A percentile compares a stretch with the other conserved stretches of the same genome.
Evolutionary conservation across 35 echinoderm and acorn worm genomes (phyloP).

Genomic region (Hemicentrotus pulcherrimus): DNA sequence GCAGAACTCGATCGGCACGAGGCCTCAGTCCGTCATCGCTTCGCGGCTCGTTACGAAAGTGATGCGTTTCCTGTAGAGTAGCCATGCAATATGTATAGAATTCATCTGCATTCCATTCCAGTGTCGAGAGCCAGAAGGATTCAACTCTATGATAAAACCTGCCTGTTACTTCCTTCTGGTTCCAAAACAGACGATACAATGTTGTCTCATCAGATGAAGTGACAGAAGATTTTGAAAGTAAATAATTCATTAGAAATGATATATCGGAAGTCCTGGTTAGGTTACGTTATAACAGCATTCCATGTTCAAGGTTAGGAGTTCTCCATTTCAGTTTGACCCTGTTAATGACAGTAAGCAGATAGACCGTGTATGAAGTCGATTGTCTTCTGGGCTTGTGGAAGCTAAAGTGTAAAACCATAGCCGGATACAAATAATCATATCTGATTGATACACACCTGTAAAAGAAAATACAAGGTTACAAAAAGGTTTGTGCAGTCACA

Average conservation of each 20-base stretch:
- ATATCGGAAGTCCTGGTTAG: not conserved
- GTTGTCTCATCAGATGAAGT: not conserved
- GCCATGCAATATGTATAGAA: not conserved
- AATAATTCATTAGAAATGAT: not conserved
- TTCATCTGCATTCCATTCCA: not conserved
- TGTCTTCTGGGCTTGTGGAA: too few species aligned
- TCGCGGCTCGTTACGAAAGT: constrained; percentile 45
- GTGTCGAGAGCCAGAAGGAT: too few species aligned
- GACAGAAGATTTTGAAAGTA: not conserved
- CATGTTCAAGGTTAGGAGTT: not conserved
- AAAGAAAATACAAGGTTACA: too few species aligned
- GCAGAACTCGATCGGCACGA: not conserved
- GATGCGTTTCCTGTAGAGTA: not conserved
- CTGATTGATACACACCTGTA: too few species aligned
- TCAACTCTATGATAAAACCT: too few species aligned
- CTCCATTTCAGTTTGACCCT: not conserved
- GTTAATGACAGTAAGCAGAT: not conserved
- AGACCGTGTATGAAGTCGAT: too few species aligned
- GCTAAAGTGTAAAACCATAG: too few species aligned
- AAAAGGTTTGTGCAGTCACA: too few species aligned
- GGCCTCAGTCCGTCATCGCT: constrained; percentile 47
- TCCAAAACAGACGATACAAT: not conserved
- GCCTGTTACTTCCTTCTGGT: too few species aligned
- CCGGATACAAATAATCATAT: too few species aligned
- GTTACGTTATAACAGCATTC: not conserved